Evolutionary conservation across 2,797 vertebrate genomes (phyloP).

Genomic region (Mycteria americana): DNA sequence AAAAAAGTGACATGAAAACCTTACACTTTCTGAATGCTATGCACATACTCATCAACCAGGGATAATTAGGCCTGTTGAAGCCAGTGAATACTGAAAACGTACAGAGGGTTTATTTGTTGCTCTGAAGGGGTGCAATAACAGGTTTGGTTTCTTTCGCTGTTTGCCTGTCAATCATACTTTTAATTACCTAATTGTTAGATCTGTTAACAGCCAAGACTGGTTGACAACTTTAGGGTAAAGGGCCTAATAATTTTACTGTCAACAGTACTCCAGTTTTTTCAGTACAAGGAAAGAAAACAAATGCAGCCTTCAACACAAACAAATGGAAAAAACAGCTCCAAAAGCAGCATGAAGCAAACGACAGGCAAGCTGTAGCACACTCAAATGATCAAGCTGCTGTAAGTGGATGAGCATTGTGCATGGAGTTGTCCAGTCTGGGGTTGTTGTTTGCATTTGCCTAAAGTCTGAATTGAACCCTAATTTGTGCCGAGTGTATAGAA

Average conservation of each 20-base stretch:
- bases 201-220: constrained; percentile 61
- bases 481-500: neutral
- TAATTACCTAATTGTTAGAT: constrained; percentile 71
- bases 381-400: constrained; percentile 57
- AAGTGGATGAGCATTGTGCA: constrained; percentile 30
- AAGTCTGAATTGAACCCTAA: neutral
- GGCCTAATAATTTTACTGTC: constrained; percentile 69
- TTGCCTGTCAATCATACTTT: constrained; percentile 68
- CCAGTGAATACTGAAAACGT: constrained; percentile 73
- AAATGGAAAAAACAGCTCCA: constrained; percentile 63
- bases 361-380: constrained; percentile 55
- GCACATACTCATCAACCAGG: constrained; percentile 62
- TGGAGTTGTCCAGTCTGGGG: neutral
- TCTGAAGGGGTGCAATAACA: constrained; percentile 71
- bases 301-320: constrained; percentile 68
- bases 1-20: constrained; percentile 57
- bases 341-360: constrained; percentile 56
- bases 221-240: constrained; percentile 59
- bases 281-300: constrained; percentile 70
- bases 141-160: constrained; percentile 70
- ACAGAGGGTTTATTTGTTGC: constrained; percentile 68
- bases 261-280: constrained; percentile 70
- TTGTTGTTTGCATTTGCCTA: constrained; percentile 31
- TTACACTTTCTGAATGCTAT: constrained; percentile 54
- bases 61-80: constrained; percentile 65